Conservation (phyloP, 2,113 vertebrate species). For the Chlorodrepanis virens region DNA sequence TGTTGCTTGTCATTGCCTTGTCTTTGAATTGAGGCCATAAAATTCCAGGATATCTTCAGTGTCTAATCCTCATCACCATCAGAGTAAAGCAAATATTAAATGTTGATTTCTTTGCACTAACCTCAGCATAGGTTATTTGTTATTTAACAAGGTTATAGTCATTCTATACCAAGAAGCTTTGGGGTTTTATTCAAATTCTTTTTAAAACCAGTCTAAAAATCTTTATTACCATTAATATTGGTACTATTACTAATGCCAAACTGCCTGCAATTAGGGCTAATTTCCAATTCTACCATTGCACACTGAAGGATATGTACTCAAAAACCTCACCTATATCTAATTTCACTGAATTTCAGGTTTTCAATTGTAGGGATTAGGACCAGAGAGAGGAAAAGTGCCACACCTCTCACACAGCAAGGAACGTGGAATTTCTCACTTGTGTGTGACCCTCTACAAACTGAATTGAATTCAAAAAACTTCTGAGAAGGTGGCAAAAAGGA, state of each 20-base stretch:
- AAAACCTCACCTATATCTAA: background rate
- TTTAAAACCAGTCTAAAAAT: background rate
- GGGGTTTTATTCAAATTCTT: background rate
- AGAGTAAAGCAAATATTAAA: background rate
- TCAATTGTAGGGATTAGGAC: background rate
- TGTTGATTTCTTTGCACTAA: background rate
- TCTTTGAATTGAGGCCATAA: background rate
- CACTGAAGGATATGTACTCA: background rate
- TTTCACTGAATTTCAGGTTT: background rate
- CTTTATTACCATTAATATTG: background rate
- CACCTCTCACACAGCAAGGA: background rate
- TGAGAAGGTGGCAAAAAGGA: background rate
- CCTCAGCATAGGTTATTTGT: background rate
- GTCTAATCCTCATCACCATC: background rate
- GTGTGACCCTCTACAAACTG: background rate
- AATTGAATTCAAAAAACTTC: background rate
- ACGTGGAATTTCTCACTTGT: background rate
- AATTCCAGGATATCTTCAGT: background rate
- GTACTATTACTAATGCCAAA: background rate
- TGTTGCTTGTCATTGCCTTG: background rate
- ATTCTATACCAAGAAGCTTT: background rate
- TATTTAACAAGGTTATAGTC: background rate
- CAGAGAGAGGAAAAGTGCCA: background rate
- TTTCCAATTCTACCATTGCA: background rate
- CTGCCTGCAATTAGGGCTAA: background rate